These are phyloP conservation scores for Augiades crinisus DNA, from an alignment of 2,888 invertebrate genomes.

Conservation along the genomic window DNA sequence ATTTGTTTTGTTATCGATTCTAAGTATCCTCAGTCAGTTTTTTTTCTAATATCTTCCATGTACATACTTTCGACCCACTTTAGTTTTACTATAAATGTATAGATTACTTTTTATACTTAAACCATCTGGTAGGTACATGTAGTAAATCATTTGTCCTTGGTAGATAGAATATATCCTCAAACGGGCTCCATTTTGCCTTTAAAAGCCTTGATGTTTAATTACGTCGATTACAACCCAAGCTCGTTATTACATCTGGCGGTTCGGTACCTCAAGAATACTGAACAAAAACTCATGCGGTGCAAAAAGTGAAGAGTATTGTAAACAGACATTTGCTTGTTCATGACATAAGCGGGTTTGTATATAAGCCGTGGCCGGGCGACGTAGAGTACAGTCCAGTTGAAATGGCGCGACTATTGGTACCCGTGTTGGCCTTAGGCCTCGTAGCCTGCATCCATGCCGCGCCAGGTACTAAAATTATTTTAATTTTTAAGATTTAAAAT, in stretches of 20 bases:
- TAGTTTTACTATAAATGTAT: too few species aligned
- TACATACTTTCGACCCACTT: too few species aligned
- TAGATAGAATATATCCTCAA: too few species aligned
- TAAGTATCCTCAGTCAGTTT: too few species aligned
- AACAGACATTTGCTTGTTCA: slow-evolving; percentile 49
- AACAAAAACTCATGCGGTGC: slow-evolving; percentile 34
- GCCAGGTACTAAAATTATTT: slow-evolving; percentile 49
- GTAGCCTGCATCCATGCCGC: slow-evolving; percentile 55
- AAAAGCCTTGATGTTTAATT: slow-evolving; percentile 1
- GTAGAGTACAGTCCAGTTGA: slow-evolving; percentile 42
- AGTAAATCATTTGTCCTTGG: too few species aligned
- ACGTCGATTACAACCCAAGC: slow-evolving; percentile 4
- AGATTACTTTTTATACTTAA: too few species aligned
- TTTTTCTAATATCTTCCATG: too few species aligned
- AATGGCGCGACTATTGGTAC: slow-evolving; percentile 61
- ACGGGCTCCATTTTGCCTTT: slow-evolving; percentile 3
- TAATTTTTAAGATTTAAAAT: too few species aligned
- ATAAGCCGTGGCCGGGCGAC: slow-evolving; percentile 42
- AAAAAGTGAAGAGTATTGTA: slow-evolving; percentile 59
- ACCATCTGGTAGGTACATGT: too few species aligned
- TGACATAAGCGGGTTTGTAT: slow-evolving; percentile 57
- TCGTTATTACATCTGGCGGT: slow-evolving; percentile 5
- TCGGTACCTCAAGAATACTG: slow-evolving; percentile 14
- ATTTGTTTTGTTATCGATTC: too few species aligned
- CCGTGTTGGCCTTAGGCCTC: slow-evolving; percentile 57